Evolutionary conservation across 2,797 vertebrate species (phyloP).

Genomic region (Carapus acus): DNA sequence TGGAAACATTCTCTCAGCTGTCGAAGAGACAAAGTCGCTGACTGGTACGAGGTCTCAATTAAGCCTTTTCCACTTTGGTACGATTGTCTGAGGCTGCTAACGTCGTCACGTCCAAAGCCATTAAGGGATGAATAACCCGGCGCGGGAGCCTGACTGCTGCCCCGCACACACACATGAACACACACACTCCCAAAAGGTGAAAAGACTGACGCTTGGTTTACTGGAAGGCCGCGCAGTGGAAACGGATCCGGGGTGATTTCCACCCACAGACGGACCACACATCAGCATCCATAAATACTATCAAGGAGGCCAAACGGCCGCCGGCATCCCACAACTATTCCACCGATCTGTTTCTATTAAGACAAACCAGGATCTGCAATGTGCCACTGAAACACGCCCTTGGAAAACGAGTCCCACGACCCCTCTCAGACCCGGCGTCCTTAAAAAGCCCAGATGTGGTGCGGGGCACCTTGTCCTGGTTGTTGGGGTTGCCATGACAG

Average conservation of each 20-base stretch:
- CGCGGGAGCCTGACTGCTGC: conserved; percentile 34
- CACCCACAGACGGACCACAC: conserved; percentile 67
- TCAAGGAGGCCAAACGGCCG: conserved; percentile 58
- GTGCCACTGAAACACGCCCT: conserved; percentile 25
- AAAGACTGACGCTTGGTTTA: conserved; percentile 65
- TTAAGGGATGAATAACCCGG: conserved; percentile 56
- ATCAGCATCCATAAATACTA: conserved; percentile 68
- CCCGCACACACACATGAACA: conserved; percentile 39
- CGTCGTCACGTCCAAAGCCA: conserved; percentile 48
- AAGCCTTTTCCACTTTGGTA: conserved; percentile 43
- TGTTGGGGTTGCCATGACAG: conserved; percentile 79
- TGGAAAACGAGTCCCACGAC: conserved; percentile 30
- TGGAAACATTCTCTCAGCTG: conserved; percentile 47
- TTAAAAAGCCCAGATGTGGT: too few species aligned
- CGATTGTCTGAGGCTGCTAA: conserved; percentile 43
- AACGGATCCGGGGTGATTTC: conserved; percentile 69
- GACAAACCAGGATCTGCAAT: conserved; percentile 35
- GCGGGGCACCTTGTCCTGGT: conserved; percentile 98
- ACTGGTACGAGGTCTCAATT: conserved; percentile 26
- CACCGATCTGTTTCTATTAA: conserved; percentile 65
- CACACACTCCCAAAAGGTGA: conserved; percentile 65
- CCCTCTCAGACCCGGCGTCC: too few species aligned
- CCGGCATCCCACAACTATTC: conserved; percentile 70
- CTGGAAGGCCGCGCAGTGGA: conserved; percentile 66
- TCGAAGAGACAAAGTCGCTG: conserved; percentile 41